Conservation (phyloP, 35 echinoderm and acorn worm genomes). For the Stichopus chloronotus region DNA sequence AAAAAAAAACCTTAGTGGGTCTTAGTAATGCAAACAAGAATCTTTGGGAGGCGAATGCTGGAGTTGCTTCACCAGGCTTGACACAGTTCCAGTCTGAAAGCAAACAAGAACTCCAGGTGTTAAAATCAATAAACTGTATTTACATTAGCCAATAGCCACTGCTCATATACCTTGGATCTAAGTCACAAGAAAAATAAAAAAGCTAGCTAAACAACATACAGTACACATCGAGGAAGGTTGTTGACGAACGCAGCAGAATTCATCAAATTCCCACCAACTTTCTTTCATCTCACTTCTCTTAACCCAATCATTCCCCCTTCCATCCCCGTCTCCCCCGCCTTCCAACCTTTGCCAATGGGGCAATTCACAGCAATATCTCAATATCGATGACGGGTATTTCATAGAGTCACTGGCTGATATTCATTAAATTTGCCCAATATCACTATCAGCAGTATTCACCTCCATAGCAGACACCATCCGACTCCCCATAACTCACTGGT, state of each 20-base stretch:
- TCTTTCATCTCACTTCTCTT: too few species aligned
- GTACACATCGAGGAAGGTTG: too few species aligned
- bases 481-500: too few species aligned
- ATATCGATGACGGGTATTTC: too few species aligned
- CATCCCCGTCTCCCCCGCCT: too few species aligned
- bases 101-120: constrained; percentile 27
- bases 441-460: too few species aligned
- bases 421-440: too few species aligned
- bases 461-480: too few species aligned
- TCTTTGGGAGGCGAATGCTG: background rate
- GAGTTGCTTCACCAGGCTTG: background rate
- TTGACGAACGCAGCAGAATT: too few species aligned
- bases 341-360: background rate
- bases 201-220: background rate
- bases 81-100: background rate
- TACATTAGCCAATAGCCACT: background rate
- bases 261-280: too few species aligned
- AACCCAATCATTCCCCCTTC: too few species aligned
- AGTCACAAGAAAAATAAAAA: background rate
- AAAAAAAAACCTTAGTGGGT: background rate
- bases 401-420: too few species aligned
- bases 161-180: background rate
- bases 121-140: constrained; percentile 27
- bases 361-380: background rate
- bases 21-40: background rate